A percentile compares a stretch with the other conserved stretches of the same genome.
These are phyloP conservation scores for Erpobdella octoculata DNA, from an alignment of 2,888 invertebrate genomes.

Conservation along the genomic window DNA sequence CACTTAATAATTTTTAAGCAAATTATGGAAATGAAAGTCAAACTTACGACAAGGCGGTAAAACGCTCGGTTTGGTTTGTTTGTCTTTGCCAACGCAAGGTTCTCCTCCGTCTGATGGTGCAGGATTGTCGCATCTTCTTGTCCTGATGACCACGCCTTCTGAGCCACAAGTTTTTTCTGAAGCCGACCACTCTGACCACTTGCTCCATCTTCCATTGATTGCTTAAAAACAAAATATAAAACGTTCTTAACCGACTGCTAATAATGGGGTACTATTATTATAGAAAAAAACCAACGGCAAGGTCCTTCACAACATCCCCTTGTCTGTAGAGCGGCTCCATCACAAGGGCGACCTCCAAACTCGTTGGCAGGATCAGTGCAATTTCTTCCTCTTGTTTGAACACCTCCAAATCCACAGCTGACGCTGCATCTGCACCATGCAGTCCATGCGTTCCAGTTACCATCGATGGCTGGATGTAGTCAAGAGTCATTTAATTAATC, in stretches of 20 bases:
- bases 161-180: constrained; percentile 33
- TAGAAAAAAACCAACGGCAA: constrained; percentile 38
- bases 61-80: constrained; percentile 12
- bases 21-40: background rate
- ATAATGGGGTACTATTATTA: background rate
- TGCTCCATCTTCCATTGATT: constrained; percentile 36
- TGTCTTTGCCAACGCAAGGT: constrained; percentile 36
- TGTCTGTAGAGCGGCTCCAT: constrained; percentile 41
- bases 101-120: constrained; percentile 37
- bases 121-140: constrained; percentile 35
- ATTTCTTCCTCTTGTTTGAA: constrained; percentile 41
- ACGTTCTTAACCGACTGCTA: background rate
- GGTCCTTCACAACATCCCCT: constrained; percentile 42
- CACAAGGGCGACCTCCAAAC: constrained; percentile 46
- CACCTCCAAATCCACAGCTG: constrained; percentile 46
- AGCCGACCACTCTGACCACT: constrained; percentile 35
- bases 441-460: constrained; percentile 31
- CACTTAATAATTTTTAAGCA: background rate
- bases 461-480: constrained; percentile 29
- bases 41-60: constrained; percentile 26
- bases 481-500: background rate
- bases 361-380: constrained; percentile 47
- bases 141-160: constrained; percentile 17
- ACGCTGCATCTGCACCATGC: constrained; percentile 41
- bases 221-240: background rate